Conservation (phyloP, 2,888 invertebrate genomes). For the Lapara coniferarum region DNA sequence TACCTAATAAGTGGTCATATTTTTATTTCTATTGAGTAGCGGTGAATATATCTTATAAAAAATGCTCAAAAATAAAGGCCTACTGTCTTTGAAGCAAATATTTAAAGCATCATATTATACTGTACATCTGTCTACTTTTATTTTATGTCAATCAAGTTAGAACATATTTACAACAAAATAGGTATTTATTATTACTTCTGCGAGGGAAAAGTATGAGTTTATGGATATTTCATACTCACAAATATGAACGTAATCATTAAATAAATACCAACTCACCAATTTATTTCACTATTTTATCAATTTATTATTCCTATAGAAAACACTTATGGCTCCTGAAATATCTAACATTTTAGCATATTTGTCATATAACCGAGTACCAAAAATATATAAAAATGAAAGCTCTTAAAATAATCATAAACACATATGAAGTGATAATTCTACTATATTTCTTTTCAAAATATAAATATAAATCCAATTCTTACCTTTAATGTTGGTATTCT, state of each 20-base stretch:
- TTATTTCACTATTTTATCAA: no score
- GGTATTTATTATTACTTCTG: neutral
- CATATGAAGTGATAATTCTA: neutral
- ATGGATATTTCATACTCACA: neutral
- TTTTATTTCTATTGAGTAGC: no score
- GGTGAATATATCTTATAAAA: no score
- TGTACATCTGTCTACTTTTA: no score
- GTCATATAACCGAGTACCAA: neutral
- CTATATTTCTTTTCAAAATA: neutral
- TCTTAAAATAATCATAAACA: neutral
- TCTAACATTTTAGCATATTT: neutral
- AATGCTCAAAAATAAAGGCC: no score
- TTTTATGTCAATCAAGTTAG: no score
- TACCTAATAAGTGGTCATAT: no score
- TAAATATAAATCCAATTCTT: conserved; percentile 35
- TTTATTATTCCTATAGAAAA: neutral
- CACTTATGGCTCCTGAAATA: neutral
- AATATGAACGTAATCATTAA: neutral
- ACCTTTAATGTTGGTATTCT: conserved; percentile 35
- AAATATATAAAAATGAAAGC: no score
- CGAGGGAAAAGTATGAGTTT: neutral
- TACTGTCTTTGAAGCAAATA: no score
- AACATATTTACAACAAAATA: neutral
- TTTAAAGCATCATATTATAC: no score
- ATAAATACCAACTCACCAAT: neutral